Evolutionary conservation across 1,140 invertebrate genomes (phyloP).

Genomic region (Periplaneta americana): DNA sequence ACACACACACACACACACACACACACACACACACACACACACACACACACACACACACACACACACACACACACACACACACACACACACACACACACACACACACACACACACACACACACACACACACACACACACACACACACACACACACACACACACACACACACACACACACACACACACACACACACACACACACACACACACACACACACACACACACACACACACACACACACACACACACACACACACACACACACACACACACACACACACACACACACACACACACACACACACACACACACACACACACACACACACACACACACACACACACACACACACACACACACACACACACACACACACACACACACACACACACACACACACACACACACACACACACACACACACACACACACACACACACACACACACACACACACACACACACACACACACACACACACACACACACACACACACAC

Average conservation of each 20-base stretch:
- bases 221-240: constrained; percentile 19
- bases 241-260: constrained; percentile 19
- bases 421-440: constrained; percentile 21
- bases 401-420: constrained; percentile 21
- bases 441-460: constrained; percentile 14
- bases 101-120: constrained; percentile 20
- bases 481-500: constrained; percentile 11
- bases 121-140: constrained; percentile 19
- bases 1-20: constrained; percentile 21
- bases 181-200: constrained; percentile 19
- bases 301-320: constrained; percentile 20
- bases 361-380: constrained; percentile 21
- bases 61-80: constrained; percentile 22
- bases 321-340: constrained; percentile 21
- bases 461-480: constrained; percentile 11
- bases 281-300: constrained; percentile 31
- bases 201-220: constrained; percentile 19
- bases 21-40: constrained; percentile 21
- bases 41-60: constrained; percentile 21
- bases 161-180: constrained; percentile 19
- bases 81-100: constrained; percentile 21
- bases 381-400: constrained; percentile 21
- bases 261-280: constrained; percentile 19
- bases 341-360: constrained; percentile 21
- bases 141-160: constrained; percentile 19